Percentiles rank a stretch among this genome's conserved stretches.
Evolutionary conservation across 2,888 invertebrate genomes (phyloP).

Genomic region (Pelosia muscerda): DNA sequence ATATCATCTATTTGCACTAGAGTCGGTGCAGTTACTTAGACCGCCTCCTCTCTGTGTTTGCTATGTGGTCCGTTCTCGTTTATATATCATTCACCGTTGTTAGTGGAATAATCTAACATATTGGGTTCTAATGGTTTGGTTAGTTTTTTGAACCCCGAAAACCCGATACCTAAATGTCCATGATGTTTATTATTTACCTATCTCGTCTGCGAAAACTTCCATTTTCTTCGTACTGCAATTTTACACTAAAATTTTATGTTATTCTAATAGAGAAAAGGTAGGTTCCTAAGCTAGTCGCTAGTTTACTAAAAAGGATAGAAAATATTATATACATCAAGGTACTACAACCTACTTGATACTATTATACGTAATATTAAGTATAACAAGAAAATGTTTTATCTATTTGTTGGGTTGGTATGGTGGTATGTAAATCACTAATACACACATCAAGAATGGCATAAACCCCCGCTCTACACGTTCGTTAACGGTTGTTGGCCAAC

Average conservation of each 20-base stretch:
- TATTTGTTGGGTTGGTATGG: not conserved
- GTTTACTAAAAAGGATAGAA: conserved; percentile 31
- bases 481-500: no score
- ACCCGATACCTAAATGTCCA: not conserved
- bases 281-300: conserved; percentile 11
- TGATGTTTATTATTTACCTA: no score
- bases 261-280: conserved; percentile 1
- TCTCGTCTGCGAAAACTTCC: not conserved
- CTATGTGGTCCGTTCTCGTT: no score
- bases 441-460: no score
- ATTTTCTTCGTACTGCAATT: conserved; percentile 7
- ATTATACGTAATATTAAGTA: conserved; percentile 2
- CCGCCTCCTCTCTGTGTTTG: no score
- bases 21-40: no score
- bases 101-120: not conserved
- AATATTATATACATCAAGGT: conserved; percentile 45
- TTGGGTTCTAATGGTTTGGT: not conserved
- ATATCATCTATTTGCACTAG: no score
- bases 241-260: not conserved
- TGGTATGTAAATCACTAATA: not conserved
- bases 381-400: not conserved
- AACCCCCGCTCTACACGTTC: no score
- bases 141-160: not conserved
- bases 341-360: conserved; percentile 4
- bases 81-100: no score